These are phyloP conservation scores for Oscheius sp. DNA, from an alignment of 2,888 invertebrate species.

Conservation along the genomic window DNA sequence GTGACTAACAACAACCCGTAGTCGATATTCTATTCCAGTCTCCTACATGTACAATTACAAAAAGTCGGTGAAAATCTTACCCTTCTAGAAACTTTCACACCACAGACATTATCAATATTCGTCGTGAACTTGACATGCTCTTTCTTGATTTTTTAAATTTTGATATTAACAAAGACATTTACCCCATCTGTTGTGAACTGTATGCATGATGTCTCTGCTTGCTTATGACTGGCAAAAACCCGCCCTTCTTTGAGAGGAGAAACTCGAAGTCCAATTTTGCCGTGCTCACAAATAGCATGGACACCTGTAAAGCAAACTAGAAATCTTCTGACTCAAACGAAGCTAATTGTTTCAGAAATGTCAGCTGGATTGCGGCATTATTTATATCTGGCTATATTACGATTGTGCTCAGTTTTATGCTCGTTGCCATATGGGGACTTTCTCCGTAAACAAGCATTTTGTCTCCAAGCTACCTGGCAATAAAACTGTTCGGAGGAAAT, in stretches of 20 bases:
- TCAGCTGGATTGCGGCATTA: background rate
- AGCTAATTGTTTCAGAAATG: background rate
- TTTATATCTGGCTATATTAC: background rate
- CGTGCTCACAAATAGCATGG: conserved; percentile 22
- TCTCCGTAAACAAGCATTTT: background rate
- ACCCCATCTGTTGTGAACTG: conserved; percentile 7
- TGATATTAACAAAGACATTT: background rate
- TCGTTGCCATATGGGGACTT: too few species aligned
- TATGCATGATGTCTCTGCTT: background rate
- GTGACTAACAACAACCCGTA: conserved; percentile 43
- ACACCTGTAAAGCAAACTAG: background rate
- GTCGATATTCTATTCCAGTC: conserved; percentile 31
- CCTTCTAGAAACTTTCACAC: background rate
- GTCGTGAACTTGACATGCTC: conserved; percentile 6
- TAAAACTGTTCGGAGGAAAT: background rate
- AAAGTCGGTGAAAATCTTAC: background rate
- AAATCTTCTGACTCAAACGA: too few species aligned
- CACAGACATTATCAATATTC: conserved; percentile 23
- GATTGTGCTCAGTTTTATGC: too few species aligned
- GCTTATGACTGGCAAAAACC: conserved; percentile 24
- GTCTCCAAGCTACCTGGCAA: background rate
- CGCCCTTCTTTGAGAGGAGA: conserved; percentile 16
- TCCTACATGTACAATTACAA: conserved; percentile 7
- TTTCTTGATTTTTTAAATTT: background rate
- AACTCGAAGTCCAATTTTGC: conserved; percentile 19